Evolutionary conservation across 1,140 invertebrate genomes (phyloP), one percentile per base, ranked within the genome.

Genomic region (Sarcophaga bullata): DNA sequence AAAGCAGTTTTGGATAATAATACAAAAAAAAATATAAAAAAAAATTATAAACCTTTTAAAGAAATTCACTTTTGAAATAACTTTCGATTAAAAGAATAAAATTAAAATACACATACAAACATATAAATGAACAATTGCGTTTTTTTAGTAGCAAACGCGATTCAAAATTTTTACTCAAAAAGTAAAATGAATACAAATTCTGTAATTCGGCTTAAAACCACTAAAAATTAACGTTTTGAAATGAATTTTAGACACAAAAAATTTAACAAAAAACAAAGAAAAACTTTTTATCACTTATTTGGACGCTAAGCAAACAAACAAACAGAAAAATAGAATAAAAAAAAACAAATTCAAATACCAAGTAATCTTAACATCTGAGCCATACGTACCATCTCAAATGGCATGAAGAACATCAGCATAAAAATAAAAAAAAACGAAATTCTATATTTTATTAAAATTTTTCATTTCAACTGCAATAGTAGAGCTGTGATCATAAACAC

Each of bases 261-360:
- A 25, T 46, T 62, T 81, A 83, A 25, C 48, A 76, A 15, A 81
- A 81, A 73, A 50, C 72, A 62, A 47, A 54, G 68, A 83, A 84
- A 84, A 85, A 78, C 48, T 87, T 89, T 89, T 89, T 89, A 89
- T 89, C 88, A 89, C 88, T 89, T 89, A 89, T 89, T 89, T 89
- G 86, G 87, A 84, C 84, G 80, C 50, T 50, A 85, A 82, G 85
- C 84, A 81, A 88, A 84, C 81, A 84, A 84, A 84, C 49, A 84
- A 54, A 37, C 25, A 81, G 68, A 82, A 80, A 68, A 85, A 62
- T 52, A 83, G 73, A 48, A 68, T 62, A 13, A 17, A 73, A 62
- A n/a, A 73, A 68, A 81, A 49, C 25, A 75, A 83, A n/a, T 46
- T 37, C 1, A 37, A 37, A 37, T 37, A 37, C 25, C 25, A 37